phyloP scores from a whole-genome alignment of 2,888 invertebrate species.

The Scaptomyza tumidula region DNA sequence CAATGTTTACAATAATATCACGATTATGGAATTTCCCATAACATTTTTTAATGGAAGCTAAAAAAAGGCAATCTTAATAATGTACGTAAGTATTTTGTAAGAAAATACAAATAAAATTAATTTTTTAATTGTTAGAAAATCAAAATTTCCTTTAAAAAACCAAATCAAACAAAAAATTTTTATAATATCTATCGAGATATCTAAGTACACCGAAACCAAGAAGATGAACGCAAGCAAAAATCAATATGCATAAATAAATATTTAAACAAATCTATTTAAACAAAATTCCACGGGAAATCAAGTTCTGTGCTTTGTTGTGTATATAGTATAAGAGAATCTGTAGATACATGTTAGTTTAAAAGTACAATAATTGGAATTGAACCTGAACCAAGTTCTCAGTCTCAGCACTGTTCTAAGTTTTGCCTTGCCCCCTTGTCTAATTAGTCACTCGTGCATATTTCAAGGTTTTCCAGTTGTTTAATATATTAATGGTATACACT shows the following conservation, averaged over 20 bases:
- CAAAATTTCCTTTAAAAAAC: neutral
- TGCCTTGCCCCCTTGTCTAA: constrained; percentile 51
- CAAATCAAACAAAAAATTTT: neutral
- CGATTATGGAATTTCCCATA: constrained; percentile 40
- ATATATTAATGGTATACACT: neutral
- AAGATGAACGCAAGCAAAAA: neutral
- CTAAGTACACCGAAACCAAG: neutral
- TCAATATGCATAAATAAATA: neutral
- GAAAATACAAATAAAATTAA: neutral
- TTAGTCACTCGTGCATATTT: constrained; percentile 75
- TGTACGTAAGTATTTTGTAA: constrained; percentile 43
- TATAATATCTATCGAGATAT: neutral
- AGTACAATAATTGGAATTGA: constrained; percentile 40
- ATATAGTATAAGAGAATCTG: neutral
- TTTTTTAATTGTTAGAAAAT: too few species aligned
- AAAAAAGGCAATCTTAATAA: neutral
- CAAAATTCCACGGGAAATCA: neutral
- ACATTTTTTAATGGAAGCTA: constrained; percentile 3
- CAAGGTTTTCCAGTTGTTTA: constrained; percentile 74
- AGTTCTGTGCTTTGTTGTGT: neutral
- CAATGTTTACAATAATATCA: constrained; percentile 9
- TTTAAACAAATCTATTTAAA: too few species aligned
- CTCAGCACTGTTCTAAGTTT: constrained; percentile 11
- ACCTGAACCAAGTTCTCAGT: constrained; percentile 29
- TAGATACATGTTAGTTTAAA: neutral